Evolutionary conservation across 1,140 invertebrate genomes (phyloP).

Genomic region (Pararge aegeria): DNA sequence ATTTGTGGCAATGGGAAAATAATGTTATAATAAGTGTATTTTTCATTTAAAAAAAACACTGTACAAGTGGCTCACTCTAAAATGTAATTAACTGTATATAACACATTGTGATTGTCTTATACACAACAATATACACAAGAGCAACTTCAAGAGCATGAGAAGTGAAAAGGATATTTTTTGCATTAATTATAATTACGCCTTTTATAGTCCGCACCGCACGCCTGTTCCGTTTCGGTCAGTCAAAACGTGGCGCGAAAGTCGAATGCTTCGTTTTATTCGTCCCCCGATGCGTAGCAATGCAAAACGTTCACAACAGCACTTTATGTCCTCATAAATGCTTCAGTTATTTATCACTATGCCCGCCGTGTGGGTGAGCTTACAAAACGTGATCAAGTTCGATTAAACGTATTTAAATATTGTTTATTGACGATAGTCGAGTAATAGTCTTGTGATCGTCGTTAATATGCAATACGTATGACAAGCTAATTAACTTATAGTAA

Average conservation of each 20-base stretch:
- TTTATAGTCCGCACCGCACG: conserved; percentile 32
- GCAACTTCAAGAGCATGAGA: too few species aligned
- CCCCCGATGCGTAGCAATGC: conserved; percentile 37
- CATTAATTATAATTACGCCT: conserved; percentile 9
- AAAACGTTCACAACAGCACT: conserved; percentile 47
- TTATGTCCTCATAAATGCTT: conserved; percentile 55
- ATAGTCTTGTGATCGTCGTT: conserved; percentile 11
- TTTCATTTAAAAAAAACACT: too few species aligned
- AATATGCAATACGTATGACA: conserved; percentile 10
- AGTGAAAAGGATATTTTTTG: too few species aligned
- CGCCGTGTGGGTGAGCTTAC: conserved; percentile 32
- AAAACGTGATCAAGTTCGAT: conserved; percentile 19
- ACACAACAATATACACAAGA: neutral
- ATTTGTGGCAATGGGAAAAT: too few species aligned
- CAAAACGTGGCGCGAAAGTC: conserved; percentile 49
- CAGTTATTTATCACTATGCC: conserved; percentile 46
- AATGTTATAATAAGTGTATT: too few species aligned
- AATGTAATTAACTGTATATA: too few species aligned
- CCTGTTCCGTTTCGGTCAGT: conserved; percentile 45
- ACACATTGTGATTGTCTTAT: too few species aligned
- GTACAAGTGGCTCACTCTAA: too few species aligned
- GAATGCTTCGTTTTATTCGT: conserved; percentile 48
- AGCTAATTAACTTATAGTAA: conserved; percentile 2
- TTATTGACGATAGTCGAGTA: conserved; percentile 17
- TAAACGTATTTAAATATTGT: conserved; percentile 16